These are phyloP conservation scores for Pardalotus punctatus DNA, from an alignment of 2,113 vertebrate species.

Conservation along the genomic window DNA sequence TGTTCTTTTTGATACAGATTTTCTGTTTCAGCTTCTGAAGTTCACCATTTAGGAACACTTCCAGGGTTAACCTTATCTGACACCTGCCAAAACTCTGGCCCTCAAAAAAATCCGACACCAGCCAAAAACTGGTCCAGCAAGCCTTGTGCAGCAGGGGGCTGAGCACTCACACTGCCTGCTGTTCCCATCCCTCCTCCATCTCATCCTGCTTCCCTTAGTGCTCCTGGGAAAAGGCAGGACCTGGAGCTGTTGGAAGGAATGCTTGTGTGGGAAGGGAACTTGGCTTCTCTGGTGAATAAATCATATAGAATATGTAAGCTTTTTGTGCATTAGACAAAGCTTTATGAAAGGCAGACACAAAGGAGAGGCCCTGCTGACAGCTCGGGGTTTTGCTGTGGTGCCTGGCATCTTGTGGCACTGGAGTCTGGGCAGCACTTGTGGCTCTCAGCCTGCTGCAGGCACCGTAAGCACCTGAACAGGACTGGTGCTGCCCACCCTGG, in stretches of 20 bases:
- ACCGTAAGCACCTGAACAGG: background rate
- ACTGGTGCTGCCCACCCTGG: background rate
- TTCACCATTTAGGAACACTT: background rate
- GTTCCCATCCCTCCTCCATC: background rate
- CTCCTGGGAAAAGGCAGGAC: slow-evolving; percentile 19
- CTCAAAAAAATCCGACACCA: background rate
- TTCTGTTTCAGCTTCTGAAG: background rate
- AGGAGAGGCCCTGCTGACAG: background rate
- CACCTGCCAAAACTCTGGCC: background rate
- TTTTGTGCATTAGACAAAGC: background rate
- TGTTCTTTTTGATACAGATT: background rate
- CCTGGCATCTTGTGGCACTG: background rate
- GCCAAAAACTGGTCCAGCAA: background rate
- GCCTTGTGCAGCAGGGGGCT: background rate
- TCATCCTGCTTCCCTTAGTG: background rate
- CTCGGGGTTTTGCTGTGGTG: background rate
- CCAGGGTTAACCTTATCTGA: background rate
- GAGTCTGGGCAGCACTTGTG: background rate
- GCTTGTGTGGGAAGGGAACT: background rate
- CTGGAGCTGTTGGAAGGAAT: background rate
- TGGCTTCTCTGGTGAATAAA: background rate
- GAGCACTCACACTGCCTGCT: background rate
- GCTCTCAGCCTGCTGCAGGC: background rate
- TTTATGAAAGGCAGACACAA: background rate
- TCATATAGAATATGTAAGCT: background rate